phyloP scores from a whole-genome alignment of 1,140 invertebrate genomes.

The Drosophila suzukii region DNA sequence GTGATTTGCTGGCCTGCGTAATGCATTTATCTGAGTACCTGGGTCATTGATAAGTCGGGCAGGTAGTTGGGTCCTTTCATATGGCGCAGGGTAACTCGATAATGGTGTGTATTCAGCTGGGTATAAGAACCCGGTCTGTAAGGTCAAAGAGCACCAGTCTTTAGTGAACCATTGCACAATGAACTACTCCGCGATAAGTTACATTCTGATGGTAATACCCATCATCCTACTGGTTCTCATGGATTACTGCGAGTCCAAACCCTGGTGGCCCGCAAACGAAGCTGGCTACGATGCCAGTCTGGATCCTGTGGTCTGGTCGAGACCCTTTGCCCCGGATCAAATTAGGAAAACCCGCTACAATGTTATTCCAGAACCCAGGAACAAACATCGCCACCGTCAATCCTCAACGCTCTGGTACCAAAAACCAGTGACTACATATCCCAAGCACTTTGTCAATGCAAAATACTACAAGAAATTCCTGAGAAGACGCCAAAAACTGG shows the following conservation, averaged over 20 bases:
- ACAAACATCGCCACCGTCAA: conserved; percentile 1
- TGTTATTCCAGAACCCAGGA: background rate
- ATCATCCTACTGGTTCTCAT: conserved; percentile 1
- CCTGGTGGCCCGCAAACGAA: conserved; percentile 57
- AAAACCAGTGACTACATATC: background rate
- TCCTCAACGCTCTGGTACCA: background rate
- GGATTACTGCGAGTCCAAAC: conserved; percentile 9
- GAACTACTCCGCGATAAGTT: conserved; percentile 24
- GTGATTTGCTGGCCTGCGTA: conserved; percentile 14
- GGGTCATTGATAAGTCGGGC: conserved; percentile 32
- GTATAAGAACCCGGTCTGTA: conserved; percentile 23
- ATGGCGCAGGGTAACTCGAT: conserved; percentile 28
- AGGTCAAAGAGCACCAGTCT: conserved; percentile 43
- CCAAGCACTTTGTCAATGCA: background rate
- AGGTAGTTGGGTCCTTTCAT: conserved; percentile 20
- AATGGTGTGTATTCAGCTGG: conserved; percentile 35
- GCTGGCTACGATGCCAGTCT: conserved; percentile 69
- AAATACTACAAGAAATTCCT: conserved; percentile 36
- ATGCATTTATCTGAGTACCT: conserved; percentile 27
- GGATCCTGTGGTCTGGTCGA: conserved; percentile 74
- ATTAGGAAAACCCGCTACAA: conserved; percentile 48
- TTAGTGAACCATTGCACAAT: conserved; percentile 10
- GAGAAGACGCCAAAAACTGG: conserved; percentile 42
- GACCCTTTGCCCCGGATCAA: conserved; percentile 66
- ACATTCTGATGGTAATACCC: conserved; percentile 10